Evolutionary conservation across 2,888 invertebrate species (phyloP).

Genomic region (Lasioglossum villosulum): DNA sequence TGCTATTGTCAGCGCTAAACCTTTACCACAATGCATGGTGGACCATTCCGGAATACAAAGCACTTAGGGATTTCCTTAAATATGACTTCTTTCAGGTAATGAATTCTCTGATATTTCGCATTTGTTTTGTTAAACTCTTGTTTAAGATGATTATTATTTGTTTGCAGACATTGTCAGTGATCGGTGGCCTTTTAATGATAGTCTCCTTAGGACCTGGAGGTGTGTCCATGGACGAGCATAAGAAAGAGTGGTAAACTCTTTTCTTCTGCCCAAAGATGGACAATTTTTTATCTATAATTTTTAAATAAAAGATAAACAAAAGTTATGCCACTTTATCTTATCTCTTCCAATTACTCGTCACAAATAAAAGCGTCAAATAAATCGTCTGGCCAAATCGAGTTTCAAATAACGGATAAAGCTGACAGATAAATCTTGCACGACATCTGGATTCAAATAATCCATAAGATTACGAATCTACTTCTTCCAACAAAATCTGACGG

Average conservation of each 20-base stretch:
- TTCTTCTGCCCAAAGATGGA: too few relatives aligned
- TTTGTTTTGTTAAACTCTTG: not conserved
- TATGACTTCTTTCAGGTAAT: slow-evolving; percentile 99
- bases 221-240: slow-evolving; percentile 99
- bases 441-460: too few relatives aligned
- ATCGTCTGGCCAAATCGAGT: too few relatives aligned
- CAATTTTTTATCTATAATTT: too few relatives aligned
- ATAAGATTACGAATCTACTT: too few relatives aligned
- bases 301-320: too few relatives aligned
- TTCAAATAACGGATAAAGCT: too few relatives aligned
- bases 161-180: slow-evolving; percentile 98
- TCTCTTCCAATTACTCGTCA: too few relatives aligned
- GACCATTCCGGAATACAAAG: slow-evolving; percentile 97
- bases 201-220: slow-evolving; percentile 99
- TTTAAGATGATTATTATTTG: slow-evolving; percentile 55
- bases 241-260: slow-evolving; percentile 95
- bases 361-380: too few relatives aligned
- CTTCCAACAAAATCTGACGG: too few relatives aligned
- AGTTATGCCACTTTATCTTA: too few relatives aligned
- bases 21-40: slow-evolving; percentile 99
- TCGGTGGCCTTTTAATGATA: slow-evolving; percentile 99
- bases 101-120: not conserved
- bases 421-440: too few relatives aligned
- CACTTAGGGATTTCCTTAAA: slow-evolving; percentile 99
- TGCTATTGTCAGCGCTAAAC: slow-evolving; percentile 95